phyloP scores from a whole-genome alignment of 2,113 vertebrate species.

The Gavia stellata region DNA sequence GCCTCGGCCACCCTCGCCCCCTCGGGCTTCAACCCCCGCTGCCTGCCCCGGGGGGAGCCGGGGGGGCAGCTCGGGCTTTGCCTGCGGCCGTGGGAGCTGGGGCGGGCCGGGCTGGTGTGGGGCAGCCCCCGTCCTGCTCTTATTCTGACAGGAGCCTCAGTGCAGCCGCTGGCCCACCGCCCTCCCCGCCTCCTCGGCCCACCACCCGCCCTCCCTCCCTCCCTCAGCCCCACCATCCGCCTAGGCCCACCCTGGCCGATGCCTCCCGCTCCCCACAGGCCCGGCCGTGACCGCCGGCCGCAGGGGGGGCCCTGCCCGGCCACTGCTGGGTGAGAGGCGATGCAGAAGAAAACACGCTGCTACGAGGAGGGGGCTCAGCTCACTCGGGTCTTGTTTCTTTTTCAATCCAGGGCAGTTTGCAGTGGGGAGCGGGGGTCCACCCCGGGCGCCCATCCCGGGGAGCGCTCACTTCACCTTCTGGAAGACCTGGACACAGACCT shows the following conservation, averaged over 20 bases:
- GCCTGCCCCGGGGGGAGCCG: neutral
- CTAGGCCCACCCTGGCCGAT: neutral
- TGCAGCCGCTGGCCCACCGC: neutral
- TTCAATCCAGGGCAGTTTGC: neutral
- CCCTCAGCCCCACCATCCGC: no score
- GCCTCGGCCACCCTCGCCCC: neutral
- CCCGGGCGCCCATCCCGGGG: neutral
- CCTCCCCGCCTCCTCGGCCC: neutral
- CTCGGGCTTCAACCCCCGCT: no score
- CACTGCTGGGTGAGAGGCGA: neutral
- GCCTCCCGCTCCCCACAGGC: neutral
- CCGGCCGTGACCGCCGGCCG: neutral
- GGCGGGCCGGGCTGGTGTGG: neutral
- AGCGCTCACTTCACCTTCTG: slow-evolving; percentile 75
- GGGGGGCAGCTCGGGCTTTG: no score
- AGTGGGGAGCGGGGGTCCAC: neutral
- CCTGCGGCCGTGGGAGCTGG: neutral
- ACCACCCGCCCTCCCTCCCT: neutral
- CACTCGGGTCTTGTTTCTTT: neutral
- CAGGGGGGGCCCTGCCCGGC: neutral
- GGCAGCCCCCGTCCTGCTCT: neutral
- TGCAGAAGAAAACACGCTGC: neutral
- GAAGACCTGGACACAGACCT: slow-evolving; percentile 87
- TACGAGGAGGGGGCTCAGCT: neutral
- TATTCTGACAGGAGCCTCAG: slow-evolving; percentile 37